phyloP scores from a whole-genome alignment of 2,797 vertebrate species.

The Macropus fuliginosus region DNA sequence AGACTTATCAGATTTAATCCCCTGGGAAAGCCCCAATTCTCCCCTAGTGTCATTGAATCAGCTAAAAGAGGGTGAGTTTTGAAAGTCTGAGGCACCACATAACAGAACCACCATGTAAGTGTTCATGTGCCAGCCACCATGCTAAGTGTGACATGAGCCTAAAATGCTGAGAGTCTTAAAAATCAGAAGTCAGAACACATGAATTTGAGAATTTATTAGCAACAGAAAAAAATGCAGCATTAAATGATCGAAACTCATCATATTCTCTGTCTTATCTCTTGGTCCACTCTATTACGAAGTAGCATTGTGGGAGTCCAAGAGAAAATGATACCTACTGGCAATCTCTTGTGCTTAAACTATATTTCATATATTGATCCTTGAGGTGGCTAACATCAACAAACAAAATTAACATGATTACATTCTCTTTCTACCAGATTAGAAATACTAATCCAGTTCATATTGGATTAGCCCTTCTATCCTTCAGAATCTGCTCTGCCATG shows the following conservation, averaged over 20 bases:
- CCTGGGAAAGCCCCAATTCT: neutral
- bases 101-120: neutral
- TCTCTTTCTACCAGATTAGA: neutral
- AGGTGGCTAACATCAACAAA: neutral
- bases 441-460: neutral
- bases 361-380: neutral
- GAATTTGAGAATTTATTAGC: slow-evolving; percentile 10
- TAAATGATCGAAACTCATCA: neutral
- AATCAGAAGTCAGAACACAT: neutral
- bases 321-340: neutral
- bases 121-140: neutral
- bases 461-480: too few relatives aligned
- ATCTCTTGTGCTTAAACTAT: neutral
- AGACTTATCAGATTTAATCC: neutral
- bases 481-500: slow-evolving; percentile 79
- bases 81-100: neutral
- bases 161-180: neutral
- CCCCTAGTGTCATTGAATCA: neutral
- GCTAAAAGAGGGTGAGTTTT: neutral
- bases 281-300: neutral
- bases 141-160: neutral
- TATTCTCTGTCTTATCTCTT: neutral
- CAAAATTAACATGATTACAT: neutral
- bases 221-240: neutral
- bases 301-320: neutral